A percentile compares a stretch with the other conserved stretches of the same genome.
These are phyloP conservation scores for Phorcus lineatus DNA, from an alignment of 2,888 invertebrate species.

Conservation along the genomic window DNA sequence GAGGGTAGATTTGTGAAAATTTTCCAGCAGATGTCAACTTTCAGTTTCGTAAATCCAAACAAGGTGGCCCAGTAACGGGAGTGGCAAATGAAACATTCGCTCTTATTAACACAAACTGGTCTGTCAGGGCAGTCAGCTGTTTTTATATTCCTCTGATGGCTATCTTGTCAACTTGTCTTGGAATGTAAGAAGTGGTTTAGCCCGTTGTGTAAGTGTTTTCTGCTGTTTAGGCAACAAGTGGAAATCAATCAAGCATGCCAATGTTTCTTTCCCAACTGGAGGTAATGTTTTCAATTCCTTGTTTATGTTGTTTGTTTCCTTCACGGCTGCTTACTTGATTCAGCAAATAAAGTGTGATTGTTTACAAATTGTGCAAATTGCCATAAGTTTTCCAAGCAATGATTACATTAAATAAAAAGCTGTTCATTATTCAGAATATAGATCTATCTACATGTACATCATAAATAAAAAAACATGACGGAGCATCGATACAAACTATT, in stretches of 20 bases:
- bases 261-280: neutral
- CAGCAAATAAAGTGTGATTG: too few relatives aligned
- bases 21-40: neutral
- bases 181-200: neutral
- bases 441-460: too few relatives aligned
- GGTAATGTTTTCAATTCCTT: neutral
- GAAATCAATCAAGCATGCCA: neutral
- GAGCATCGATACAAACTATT: too few relatives aligned
- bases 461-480: too few relatives aligned
- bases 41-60: neutral
- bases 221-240: conserved; percentile 11
- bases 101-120: neutral
- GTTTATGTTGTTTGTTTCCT: neutral
- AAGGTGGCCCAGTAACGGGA: neutral
- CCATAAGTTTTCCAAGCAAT: too few relatives aligned
- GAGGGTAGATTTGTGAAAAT: neutral
- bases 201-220: neutral
- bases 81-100: neutral
- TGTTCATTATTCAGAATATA: too few relatives aligned
- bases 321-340: too few relatives aligned
- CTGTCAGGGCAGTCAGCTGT: neutral
- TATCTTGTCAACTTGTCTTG: neutral
- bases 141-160: neutral
- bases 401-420: too few relatives aligned
- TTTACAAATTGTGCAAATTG: too few relatives aligned